Conservation (phyloP, 1,140 invertebrate genomes). For the Lysiphlebus fabarum region DNA sequence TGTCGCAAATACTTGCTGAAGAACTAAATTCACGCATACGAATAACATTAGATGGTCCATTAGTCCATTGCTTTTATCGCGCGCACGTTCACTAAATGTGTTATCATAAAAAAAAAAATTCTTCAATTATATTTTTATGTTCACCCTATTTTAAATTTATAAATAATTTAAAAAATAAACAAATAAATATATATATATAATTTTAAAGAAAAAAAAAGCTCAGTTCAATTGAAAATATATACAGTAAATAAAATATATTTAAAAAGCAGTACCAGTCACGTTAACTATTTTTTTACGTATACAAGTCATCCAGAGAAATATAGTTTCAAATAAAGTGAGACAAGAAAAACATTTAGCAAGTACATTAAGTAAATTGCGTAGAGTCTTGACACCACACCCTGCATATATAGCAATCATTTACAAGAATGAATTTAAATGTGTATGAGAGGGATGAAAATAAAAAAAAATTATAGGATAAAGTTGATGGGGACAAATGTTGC, state of each 20-base stretch:
- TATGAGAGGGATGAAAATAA: slow-evolving; percentile 21
- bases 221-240: no score
- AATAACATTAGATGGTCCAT: slow-evolving; percentile 51
- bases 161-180: no score
- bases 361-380: slow-evolving; percentile 55
- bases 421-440: slow-evolving; percentile 22
- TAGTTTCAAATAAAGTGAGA: no score
- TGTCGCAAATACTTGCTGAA: slow-evolving; percentile 33
- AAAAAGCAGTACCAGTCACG: no score
- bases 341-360: slow-evolving; percentile 44
- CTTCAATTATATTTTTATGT: no score
- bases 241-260: no score
- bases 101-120: neutral
- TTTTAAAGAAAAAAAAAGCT: no score
- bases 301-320: no score
- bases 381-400: slow-evolving; percentile 34
- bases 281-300: no score
- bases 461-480: slow-evolving; percentile 25
- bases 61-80: slow-evolving; percentile 26
- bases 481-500: slow-evolving; percentile 6
- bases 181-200: no score
- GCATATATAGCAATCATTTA: slow-evolving; percentile 17
- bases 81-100: neutral
- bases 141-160: no score
- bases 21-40: slow-evolving; percentile 42